Percentiles rank a stretch among this genome's conserved stretches.
These are phyloP conservation scores for Leucozona laternaria DNA, from an alignment of 2,888 invertebrate genomes.

Conservation along the genomic window DNA sequence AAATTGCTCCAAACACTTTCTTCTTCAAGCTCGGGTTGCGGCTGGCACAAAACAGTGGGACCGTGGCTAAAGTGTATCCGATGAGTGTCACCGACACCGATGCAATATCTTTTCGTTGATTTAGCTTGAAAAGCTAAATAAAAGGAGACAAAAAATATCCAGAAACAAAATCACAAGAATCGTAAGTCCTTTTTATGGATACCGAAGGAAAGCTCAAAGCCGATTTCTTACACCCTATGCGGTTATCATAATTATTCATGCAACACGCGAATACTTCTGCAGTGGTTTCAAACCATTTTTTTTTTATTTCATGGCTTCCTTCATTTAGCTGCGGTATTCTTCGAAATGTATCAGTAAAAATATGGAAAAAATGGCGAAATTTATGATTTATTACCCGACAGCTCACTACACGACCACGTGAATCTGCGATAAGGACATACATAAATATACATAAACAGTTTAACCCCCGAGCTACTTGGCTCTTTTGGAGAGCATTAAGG, in stretches of 20 bases:
- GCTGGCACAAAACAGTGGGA: slow-evolving; percentile 9
- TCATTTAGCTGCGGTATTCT: slow-evolving; percentile 56
- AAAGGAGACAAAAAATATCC: not conserved
- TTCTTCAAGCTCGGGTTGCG: slow-evolving; percentile 31
- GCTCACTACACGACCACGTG: slow-evolving; percentile 66
- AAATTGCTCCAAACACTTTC: slow-evolving; percentile 67
- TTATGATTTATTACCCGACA: slow-evolving; percentile 72
- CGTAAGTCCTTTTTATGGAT: slow-evolving; percentile 55
- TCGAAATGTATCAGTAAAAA: slow-evolving; percentile 52
- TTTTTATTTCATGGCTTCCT: slow-evolving; percentile 19
- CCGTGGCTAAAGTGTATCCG: slow-evolving; percentile 60
- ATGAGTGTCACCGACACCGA: slow-evolving; percentile 56
- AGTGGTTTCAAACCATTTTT: slow-evolving; percentile 52
- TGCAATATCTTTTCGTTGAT: slow-evolving; percentile 9
- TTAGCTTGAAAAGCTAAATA: not conserved
- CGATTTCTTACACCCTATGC: slow-evolving; percentile 56
- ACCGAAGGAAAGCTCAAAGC: slow-evolving; percentile 57
- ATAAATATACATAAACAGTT: not conserved
- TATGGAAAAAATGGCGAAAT: slow-evolving; percentile 53
- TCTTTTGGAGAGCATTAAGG: not conserved
- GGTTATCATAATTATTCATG: slow-evolving; percentile 67
- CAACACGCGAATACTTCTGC: slow-evolving; percentile 71
- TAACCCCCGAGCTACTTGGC: too few relatives aligned
- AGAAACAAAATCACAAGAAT: not conserved
- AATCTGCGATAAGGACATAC: slow-evolving; percentile 59